Conservation (phyloP, 2,797 vertebrate genomes). For the Triplophysa yarkandensis region DNA sequence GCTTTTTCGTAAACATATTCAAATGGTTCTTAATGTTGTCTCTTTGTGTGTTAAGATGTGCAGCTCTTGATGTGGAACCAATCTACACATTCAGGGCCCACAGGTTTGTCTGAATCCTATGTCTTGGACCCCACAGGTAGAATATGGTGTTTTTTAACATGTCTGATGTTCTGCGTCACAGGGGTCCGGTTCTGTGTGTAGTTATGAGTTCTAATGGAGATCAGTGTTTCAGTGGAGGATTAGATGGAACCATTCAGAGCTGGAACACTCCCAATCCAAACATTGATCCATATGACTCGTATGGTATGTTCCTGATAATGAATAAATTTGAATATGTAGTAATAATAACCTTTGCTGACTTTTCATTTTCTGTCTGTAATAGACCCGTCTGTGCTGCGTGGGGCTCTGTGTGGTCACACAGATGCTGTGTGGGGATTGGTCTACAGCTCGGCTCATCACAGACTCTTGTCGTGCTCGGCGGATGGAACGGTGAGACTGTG, state of each 20-base stretch:
- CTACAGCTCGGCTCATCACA: slow-evolving; percentile 90
- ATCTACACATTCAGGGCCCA: slow-evolving; percentile 99
- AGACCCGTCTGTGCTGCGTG: slow-evolving; percentile 93
- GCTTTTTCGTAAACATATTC: not conserved
- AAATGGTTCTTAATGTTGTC: not conserved
- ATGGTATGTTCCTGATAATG: slow-evolving; percentile 73
- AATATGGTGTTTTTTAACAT: not conserved
- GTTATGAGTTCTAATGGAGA: slow-evolving; percentile 95
- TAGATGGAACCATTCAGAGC: slow-evolving; percentile 93
- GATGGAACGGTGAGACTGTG: slow-evolving; percentile 94
- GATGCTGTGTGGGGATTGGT: slow-evolving; percentile 96
- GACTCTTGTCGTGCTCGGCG: slow-evolving; percentile 92
- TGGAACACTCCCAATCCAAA: slow-evolving; percentile 96
- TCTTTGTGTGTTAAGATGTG: slow-evolving; percentile 79
- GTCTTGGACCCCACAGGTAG: not conserved
- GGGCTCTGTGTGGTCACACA: slow-evolving; percentile 88
- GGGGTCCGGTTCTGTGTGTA: slow-evolving; percentile 94
- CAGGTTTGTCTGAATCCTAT: slow-evolving; percentile 76
- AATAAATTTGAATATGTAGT: not conserved
- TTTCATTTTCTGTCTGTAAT: slow-evolving; percentile 34
- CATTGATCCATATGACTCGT: slow-evolving; percentile 96
- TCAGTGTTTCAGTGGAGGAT: slow-evolving; percentile 95
- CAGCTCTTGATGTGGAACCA: slow-evolving; percentile 95
- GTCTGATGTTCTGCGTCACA: slow-evolving; percentile 54
- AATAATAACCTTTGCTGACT: not conserved